Base-by-base conservation (phyloP, 1,140 invertebrate species). In the Ceratitis capitata region DNA sequence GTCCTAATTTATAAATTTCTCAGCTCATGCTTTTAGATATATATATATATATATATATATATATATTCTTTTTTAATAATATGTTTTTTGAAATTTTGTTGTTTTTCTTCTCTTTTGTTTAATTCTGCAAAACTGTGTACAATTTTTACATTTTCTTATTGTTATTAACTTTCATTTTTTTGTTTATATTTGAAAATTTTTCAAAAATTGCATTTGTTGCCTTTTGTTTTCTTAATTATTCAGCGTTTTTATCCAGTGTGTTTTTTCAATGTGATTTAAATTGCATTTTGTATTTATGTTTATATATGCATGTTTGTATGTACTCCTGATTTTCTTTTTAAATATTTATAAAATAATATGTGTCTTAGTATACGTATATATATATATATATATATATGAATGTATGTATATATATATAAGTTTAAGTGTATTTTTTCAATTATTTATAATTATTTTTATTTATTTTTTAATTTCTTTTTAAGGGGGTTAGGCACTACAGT, bases 401-500 rank as follows among this genome's bases (percentile, higher is more conserved):
- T 47, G 47, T 47, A 83, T 53, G 19, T 53, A 53, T 53, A 32
- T 61, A 61, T 61, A 61, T 61, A 84, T 69, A 39, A 26, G 35
- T 84, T 84, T 84, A 14, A 39, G 53, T 56, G 32, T 69, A n/a
- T 78, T 78, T 5, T 23, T 78, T 85, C 58, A 78, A 35, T 51
- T 78, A 42, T n/a, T 85, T 42, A 26, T 53, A 78, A 51, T 56
- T 39, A 84, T 47, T 84, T 51, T 51, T 74, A 14, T 78, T 42
- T n/a, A 12, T n/a, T 51, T 74, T 51, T 78, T 82, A 45, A 26
- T 53, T 69, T 53, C 29, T 85, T 84, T 83, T 85, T 53, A 82
- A 86, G 87, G 88, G 88, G 88, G 88, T 87, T 90, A 90, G 89
- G 89, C 89, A 90, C 89, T 90, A 90, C 89, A 90, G 89, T 90